These are phyloP conservation scores for Cynocephalus volans DNA, from an alignment of 2,113 vertebrate species.

Conservation along the genomic window DNA sequence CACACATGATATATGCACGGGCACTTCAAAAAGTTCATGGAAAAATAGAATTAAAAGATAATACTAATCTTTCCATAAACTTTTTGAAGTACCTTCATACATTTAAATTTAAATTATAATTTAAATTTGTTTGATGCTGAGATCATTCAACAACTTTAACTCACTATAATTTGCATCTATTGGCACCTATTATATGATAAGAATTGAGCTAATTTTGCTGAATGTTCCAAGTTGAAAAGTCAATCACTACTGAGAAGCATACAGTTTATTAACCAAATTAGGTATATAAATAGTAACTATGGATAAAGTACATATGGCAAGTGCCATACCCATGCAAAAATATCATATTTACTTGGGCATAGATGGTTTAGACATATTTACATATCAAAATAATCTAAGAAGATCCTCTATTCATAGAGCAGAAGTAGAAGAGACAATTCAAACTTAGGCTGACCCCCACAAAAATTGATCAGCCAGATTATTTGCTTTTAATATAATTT, in stretches of 20 bases:
- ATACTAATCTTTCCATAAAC: no score
- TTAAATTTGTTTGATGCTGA: neutral
- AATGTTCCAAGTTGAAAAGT: neutral
- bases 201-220: neutral
- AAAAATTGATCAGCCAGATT: neutral
- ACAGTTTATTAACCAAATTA: neutral
- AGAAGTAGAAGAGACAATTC: neutral
- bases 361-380: neutral
- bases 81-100: no score
- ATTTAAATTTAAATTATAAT: neutral
- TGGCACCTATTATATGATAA: neutral
- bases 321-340: neutral
- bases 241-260: neutral
- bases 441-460: neutral
- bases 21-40: no score
- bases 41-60: no score
- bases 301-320: neutral
- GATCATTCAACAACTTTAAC: neutral
- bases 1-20: neutral
- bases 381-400: neutral
- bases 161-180: neutral
- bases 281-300: neutral
- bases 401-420: neutral
- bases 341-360: neutral
- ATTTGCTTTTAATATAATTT: conserved; percentile 7